Evolutionary conservation across 2,888 invertebrate genomes (phyloP).

Genomic region (Drosophila tripunctata): DNA sequence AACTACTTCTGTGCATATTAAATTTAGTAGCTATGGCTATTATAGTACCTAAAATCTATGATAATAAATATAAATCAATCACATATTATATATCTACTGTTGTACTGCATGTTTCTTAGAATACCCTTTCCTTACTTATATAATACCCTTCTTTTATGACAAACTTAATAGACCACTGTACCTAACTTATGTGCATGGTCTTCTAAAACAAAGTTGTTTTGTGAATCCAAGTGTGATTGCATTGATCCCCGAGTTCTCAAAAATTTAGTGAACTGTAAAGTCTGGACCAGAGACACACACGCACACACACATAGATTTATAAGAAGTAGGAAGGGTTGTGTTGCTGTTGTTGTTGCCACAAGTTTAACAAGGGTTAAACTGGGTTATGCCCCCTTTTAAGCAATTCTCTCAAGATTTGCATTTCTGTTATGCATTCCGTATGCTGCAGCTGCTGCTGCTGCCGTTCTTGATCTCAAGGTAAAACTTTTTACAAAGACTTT

Average conservation of each 20-base stretch:
- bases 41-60: too few relatives aligned
- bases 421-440: constrained; percentile 4
- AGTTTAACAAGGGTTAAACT: constrained; percentile 78
- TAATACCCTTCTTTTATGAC: too few relatives aligned
- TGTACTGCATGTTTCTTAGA: too few relatives aligned
- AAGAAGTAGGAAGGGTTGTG: constrained; percentile 53
- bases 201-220: neutral
- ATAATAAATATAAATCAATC: too few relatives aligned
- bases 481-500: constrained; percentile 9
- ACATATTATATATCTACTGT: too few relatives aligned
- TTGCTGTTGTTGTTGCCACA: too few relatives aligned
- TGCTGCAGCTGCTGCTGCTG: constrained; percentile 19
- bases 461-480: constrained; percentile 13
- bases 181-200: too few relatives aligned
- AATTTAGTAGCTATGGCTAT: too few relatives aligned
- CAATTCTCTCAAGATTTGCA: constrained; percentile 39
- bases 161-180: too few relatives aligned
- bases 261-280: constrained; percentile 60
- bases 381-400: constrained; percentile 53
- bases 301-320: too few relatives aligned
- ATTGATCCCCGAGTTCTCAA: constrained; percentile 37
- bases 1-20: too few relatives aligned
- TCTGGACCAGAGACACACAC: constrained; percentile 26
- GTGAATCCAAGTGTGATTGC: constrained; percentile 28
- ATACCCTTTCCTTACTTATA: too few relatives aligned